Evolutionary conservation across 2,113 vertebrate genomes (phyloP).

Genomic region (Leptocoma aspasia): DNA sequence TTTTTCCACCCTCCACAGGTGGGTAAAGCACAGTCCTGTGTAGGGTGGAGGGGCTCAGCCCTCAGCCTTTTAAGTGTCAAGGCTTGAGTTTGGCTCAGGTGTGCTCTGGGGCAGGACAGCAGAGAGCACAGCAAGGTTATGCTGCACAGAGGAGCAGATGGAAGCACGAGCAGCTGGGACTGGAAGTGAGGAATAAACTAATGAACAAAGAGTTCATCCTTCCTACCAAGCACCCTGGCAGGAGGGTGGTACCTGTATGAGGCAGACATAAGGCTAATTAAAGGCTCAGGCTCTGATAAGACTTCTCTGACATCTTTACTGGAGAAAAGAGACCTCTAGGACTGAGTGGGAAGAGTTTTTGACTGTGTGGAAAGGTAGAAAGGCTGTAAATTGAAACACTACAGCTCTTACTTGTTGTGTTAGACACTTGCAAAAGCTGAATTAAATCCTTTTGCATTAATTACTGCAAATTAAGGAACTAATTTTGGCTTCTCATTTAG

Average conservation of each 20-base stretch:
- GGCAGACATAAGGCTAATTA: neutral
- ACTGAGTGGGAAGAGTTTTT: neutral
- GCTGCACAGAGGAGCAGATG: neutral
- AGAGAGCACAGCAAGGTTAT: neutral
- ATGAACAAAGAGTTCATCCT: neutral
- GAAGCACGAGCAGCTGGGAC: neutral
- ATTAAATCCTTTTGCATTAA: conserved; percentile 28
- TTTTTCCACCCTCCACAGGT: neutral
- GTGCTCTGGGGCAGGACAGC: neutral
- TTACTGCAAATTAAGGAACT: conserved; percentile 8
- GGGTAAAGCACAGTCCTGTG: neutral
- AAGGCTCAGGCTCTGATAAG: neutral
- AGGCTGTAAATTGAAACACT: neutral
- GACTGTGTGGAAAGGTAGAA: neutral
- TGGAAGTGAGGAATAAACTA: neutral
- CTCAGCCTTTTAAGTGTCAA: neutral
- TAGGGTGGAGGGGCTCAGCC: neutral
- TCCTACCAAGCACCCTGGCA: neutral
- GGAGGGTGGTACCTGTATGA: neutral
- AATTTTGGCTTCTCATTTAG: conserved; percentile 13
- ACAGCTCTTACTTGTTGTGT: neutral
- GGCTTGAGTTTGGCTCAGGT: neutral
- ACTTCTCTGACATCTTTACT: neutral
- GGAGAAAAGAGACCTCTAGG: neutral
- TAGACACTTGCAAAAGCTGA: neutral